Evolutionary conservation across 1,140 invertebrate genomes (phyloP), one percentile per base, ranked within the genome.

Genomic region (Heterodera carotae): DNA sequence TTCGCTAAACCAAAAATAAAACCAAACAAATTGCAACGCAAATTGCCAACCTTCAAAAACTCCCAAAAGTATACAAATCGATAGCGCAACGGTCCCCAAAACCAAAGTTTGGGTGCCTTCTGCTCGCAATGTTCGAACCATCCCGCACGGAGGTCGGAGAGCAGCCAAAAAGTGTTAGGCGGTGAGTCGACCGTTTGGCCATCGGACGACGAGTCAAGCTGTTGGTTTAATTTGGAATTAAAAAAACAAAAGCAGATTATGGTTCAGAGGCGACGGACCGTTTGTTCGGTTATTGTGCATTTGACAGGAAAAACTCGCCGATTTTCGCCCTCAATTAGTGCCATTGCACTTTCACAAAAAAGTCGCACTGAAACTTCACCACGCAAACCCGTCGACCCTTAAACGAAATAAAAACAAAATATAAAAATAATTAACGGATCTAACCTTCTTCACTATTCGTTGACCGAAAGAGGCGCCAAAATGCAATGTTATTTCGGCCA

Each of bases 111-210:
- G 8, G 53, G 80, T 39, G 69, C 67, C 56, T 69, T 62, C 34
- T 83, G 81, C 43, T 81, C 80, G 60, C 82, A 80, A 36, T 82
- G 75, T 25, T 83, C 76, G 34, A 81, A 82, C 80, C 80, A 81
- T 5, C 80, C 80, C 31, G 67, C 69, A 43, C 27, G 22, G 6
- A 81, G 53, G 31, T 78, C 75, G n/a, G 71, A 76, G 31, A 81
- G 64, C 25, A 74, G 36, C 36, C 70, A 80, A 34, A 72, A 70
- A 12, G 78, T 80, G 31, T 81, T 53, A n/a, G 59, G 53, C n/a
- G n/a, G n/a, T 6, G 8, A 25, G 43, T 75, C 36, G 33, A 22
- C 48, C 48, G 48, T 56, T 56, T 56, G 48, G 22, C 22, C 12
- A 4, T 56, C 48, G 18, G 48, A 56, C 0, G 48, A 22, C 18